Conservation (phyloP, 2,888 invertebrate species). For the Orthosia incerta region DNA sequence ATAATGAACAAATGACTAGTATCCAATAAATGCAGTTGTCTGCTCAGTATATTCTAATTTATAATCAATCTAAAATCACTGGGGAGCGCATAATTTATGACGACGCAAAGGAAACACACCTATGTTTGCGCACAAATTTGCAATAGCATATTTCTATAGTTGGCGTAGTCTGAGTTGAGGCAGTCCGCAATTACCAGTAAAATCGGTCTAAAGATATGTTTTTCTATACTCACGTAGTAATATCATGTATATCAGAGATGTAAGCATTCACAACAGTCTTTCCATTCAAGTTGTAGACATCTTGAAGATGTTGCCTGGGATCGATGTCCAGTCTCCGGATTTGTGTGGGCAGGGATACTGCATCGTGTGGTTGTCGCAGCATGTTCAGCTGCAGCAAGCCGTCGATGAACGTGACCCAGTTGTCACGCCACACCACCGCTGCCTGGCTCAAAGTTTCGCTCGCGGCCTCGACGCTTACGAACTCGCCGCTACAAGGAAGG, state of each 20-base stretch:
- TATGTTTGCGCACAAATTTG: not conserved
- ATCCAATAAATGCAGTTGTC: too few species aligned
- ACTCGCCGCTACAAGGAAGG: slow-evolving; percentile 67
- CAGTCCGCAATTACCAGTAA: not conserved
- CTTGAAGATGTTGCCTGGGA: slow-evolving; percentile 47
- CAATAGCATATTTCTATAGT: not conserved
- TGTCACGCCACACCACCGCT: slow-evolving; percentile 91
- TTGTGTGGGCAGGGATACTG: slow-evolving; percentile 91
- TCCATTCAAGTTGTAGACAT: slow-evolving; percentile 40
- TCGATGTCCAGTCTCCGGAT: slow-evolving; percentile 67
- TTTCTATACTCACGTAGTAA: slow-evolving; percentile 22
- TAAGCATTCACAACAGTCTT: slow-evolving; percentile 29
- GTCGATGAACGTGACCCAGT: slow-evolving; percentile 96
- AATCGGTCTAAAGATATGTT: not conserved
- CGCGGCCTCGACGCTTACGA: slow-evolving; percentile 65
- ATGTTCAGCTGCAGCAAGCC: slow-evolving; percentile 94
- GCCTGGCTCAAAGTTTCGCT: slow-evolving; percentile 71
- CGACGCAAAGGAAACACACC: not conserved
- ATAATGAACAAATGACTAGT: not conserved
- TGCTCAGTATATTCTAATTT: too few species aligned
- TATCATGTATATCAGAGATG: slow-evolving; percentile 8
- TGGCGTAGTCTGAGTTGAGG: not conserved
- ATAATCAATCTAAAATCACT: too few species aligned
- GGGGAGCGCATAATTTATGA: not conserved
- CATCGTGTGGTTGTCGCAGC: slow-evolving; percentile 90